These are phyloP conservation scores for Cassiopea andromeda DNA, from an alignment of 30 jellyfish, hydroid and myxozoan species.

Conservation along the genomic window DNA sequence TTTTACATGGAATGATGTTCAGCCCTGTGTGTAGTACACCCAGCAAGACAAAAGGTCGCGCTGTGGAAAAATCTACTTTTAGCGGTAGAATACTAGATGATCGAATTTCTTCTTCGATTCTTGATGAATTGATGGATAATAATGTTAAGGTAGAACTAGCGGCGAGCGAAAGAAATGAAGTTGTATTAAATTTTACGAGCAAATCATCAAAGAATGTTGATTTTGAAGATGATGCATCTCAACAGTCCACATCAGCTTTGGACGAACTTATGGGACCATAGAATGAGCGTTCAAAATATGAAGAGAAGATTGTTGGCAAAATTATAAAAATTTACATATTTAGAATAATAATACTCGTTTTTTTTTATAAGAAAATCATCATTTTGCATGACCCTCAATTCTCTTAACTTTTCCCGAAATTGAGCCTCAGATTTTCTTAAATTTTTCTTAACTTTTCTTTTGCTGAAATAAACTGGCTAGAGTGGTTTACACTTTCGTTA, in stretches of 20 bases:
- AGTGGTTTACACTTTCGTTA: too few relatives aligned
- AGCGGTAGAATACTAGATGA: neutral
- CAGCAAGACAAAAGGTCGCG: neutral
- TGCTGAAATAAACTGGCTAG: too few relatives aligned
- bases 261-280: slow-evolving; percentile 28
- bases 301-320: too few relatives aligned
- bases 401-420: too few relatives aligned
- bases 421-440: too few relatives aligned
- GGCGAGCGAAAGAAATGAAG: neutral
- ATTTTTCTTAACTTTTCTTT: too few relatives aligned
- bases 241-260: slow-evolving; percentile 15
- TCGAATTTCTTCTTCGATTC: slow-evolving; percentile 21
- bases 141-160: neutral
- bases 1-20: slow-evolving; percentile 20
- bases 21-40: neutral
- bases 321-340: too few relatives aligned
- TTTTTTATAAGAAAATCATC: too few relatives aligned
- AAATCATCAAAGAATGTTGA: neutral
- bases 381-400: too few relatives aligned
- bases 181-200: neutral
- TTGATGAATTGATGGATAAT: slow-evolving; percentile 54
- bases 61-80: neutral
- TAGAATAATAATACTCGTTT: too few relatives aligned
- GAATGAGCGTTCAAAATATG: too few relatives aligned
- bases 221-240: slow-evolving; percentile 1